These are phyloP conservation scores for Synergus itoensis DNA, from an alignment of 2,888 invertebrate genomes.

Conservation along the genomic window DNA sequence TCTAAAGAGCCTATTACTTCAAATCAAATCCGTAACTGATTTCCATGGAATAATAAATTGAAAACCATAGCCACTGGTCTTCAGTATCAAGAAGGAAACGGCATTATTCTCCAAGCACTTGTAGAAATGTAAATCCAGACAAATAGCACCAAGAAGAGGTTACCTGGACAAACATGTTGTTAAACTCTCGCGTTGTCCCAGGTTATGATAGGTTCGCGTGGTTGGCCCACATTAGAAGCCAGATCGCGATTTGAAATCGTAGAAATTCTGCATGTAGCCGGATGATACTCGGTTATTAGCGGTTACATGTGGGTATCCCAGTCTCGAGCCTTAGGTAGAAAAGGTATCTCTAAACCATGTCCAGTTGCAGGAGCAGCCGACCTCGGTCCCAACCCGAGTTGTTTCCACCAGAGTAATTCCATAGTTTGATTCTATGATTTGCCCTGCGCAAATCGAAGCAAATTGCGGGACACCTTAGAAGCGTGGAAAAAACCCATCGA, in stretches of 20 bases:
- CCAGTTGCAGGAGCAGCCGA: conserved; percentile 48
- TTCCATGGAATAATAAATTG: neutral
- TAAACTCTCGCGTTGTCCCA: conserved; percentile 69
- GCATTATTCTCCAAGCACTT: conserved; percentile 52
- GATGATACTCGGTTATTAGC: conserved; percentile 69
- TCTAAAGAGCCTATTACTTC: conserved; percentile 1
- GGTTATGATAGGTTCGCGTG: conserved; percentile 77
- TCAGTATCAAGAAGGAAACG: conserved; percentile 10
- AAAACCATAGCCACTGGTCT: neutral
- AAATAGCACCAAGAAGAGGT: conserved; percentile 67
- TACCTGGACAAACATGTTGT: conserved; percentile 75
- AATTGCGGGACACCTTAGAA: conserved; percentile 64
- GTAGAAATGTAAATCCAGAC: conserved; percentile 72
- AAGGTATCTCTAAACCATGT: conserved; percentile 46
- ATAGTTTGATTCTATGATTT: conserved; percentile 58
- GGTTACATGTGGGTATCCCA: conserved; percentile 49
- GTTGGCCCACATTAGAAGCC: conserved; percentile 72
- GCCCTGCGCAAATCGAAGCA: conserved; percentile 57
- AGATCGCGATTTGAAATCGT: conserved; percentile 73
- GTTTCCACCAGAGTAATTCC: conserved; percentile 60
- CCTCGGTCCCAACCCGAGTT: conserved; percentile 47
- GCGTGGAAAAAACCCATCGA: conserved; percentile 41
- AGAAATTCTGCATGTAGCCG: conserved; percentile 67
- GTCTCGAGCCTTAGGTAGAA: conserved; percentile 45
- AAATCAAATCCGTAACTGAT: neutral